Evolutionary conservation across 92 coral and sea anemone genomes (phyloP).

Genomic region (Diadumene lineata): DNA sequence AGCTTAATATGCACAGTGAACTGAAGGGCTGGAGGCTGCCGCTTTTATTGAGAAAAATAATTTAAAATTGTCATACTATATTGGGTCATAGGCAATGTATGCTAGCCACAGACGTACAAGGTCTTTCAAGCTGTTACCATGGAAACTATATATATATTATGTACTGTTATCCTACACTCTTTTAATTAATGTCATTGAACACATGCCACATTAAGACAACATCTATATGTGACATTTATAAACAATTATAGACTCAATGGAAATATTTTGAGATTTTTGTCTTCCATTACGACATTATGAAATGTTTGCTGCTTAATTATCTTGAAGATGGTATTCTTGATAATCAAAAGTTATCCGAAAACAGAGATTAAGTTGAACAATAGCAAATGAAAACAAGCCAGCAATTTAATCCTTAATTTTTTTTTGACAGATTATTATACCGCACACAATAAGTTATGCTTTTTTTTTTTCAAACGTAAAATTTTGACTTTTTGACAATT

Average conservation of each 20-base stretch:
- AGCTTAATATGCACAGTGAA: no score
- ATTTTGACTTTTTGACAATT: background rate
- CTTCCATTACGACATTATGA: background rate
- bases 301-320: background rate
- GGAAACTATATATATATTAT: constrained; percentile 4
- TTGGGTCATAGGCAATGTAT: no score
- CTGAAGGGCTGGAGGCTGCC: no score
- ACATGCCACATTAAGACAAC: background rate
- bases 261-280: background rate
- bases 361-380: constrained; percentile 10
- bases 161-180: no score
- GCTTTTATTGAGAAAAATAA: no score
- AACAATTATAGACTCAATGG: background rate
- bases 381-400: background rate
- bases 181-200: no score
- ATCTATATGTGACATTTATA: background rate
- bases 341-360: background rate
- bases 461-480: no score
- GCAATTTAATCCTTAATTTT: background rate
- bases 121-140: background rate
- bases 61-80: no score
- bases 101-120: no score
- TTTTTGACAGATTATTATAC: background rate
- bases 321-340: background rate
- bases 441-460: no score